A percentile compares a stretch with the other conserved stretches of the same genome.
These are phyloP conservation scores for Anagrus nilaparvatae DNA, from an alignment of 1,140 invertebrate genomes.

Conservation along the genomic window DNA sequence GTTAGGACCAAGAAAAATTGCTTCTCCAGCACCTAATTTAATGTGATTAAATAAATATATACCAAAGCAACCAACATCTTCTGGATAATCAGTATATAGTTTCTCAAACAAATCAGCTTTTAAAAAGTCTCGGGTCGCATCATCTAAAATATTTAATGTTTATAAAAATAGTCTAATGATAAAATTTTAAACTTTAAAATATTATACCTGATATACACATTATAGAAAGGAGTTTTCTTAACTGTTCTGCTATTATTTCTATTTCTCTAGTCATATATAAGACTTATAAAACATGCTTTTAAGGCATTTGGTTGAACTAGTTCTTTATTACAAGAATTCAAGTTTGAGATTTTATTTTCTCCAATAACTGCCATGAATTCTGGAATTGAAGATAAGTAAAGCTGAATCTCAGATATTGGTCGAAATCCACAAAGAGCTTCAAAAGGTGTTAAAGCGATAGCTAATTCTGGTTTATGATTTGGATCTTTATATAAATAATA, in stretches of 20 bases:
- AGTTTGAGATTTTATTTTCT: slow-evolving; percentile 32
- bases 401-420: slow-evolving; percentile 66
- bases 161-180: no score
- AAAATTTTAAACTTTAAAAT: no score
- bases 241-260: slow-evolving; percentile 40
- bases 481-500: slow-evolving; percentile 91
- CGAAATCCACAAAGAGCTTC: slow-evolving; percentile 92
- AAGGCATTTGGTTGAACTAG: slow-evolving; percentile 40
- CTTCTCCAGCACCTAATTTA: slow-evolving; percentile 74
- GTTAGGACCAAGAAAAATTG: slow-evolving; percentile 87
- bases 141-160: slow-evolving; percentile 36
- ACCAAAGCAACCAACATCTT: slow-evolving; percentile 87
- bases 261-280: slow-evolving; percentile 65
- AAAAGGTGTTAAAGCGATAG: slow-evolving; percentile 89
- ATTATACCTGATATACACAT: slow-evolving; percentile 41
- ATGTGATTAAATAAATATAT: slow-evolving; percentile 92
- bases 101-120: slow-evolving; percentile 47
- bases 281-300: slow-evolving; percentile 54
- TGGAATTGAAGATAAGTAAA: slow-evolving; percentile 57
- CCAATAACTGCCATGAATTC: slow-evolving; percentile 56
- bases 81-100: slow-evolving; percentile 72
- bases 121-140: slow-evolving; percentile 27
- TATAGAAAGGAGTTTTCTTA: slow-evolving; percentile 42
- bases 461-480: slow-evolving; percentile 98
- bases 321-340: slow-evolving; percentile 33